Evolutionary conservation across 2,888 invertebrate species (phyloP), one percentile per base, ranked within the genome.

Genomic region (Thymelicus acteon): DNA sequence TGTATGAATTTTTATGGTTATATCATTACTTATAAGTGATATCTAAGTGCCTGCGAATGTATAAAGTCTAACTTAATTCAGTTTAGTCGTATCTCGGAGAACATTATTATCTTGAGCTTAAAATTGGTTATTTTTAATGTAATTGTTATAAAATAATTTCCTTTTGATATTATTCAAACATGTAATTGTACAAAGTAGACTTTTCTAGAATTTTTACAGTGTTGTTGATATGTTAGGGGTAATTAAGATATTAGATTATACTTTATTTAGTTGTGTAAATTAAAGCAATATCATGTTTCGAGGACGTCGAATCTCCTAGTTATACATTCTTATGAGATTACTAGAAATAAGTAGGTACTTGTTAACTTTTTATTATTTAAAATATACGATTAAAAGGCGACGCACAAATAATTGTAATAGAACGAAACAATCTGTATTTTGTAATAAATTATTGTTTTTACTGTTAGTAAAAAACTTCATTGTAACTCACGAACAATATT

Each of bases 371-470:
- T 81, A 85, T 88, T 89, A 89, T 89, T 87, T 88, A 91, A 90
- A 82, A 81, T 77, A 78, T 79, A 76, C 44, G 67, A 63, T 76
- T 73, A 72, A 75, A 79, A 73, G 78, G 78, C 76, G 75, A 76
- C 90, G 91, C 91, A 92, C 92, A 92, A 91, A 79, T 78, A 79
- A 78, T 76, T 85, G 82, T 84, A 84, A 83, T 82, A 82, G 82
- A 85, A 79, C 75, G 78, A 78, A 81, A 80, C n/a, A 52, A 70
- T 77, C 75, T 86, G 85, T 91, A 90, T 82, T 86, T 85, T 89
- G 86, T 90, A 91, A 87, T 92, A 93, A 92, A 91, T 92, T 92
- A 93, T 92, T 93, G 86, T 91, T 88, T 90, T 85, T 83, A 81
- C 80, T 82, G 80, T 75, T 76, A 85, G 83, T 83, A 80, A 82